Evolutionary conservation across 2,888 invertebrate species (phyloP), one percentile per base, ranked within the genome.

Genomic region (Tenthredo notha): DNA sequence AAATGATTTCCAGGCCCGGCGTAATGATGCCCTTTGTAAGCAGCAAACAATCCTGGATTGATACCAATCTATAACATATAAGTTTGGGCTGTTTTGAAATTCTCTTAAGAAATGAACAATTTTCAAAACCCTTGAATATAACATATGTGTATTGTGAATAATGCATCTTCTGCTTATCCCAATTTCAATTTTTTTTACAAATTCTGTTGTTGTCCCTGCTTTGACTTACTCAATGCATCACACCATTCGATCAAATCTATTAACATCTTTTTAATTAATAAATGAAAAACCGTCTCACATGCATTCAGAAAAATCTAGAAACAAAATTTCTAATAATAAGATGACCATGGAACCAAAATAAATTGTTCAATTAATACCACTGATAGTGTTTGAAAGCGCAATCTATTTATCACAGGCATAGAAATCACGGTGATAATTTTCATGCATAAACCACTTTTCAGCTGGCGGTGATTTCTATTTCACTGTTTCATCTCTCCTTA

Each of bases 1-100:
- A 99, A 99, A 95, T 99, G 99, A 95, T 99, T 99, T 74, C 99
- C 99, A 74, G 99, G 99, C 83, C 99, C 99, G 84, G 99, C 99
- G 95, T 99, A 99, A 94, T 99, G 99, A 94, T 99, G 99, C 2
- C 99, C 99, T 94, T 98, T 98, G 94, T 98, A 98, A 88, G 99
- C 99, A 88, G 99, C 99, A 94, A 98, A 98, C 91, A 99, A 95
- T 2, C 99, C 99, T 15, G 99, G 99, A 95, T 99, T 99, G 91
- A 99, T 99, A 89, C 99, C 99, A 94, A 99, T 98, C 99, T 99
- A 95, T 85, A 94, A 93, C 88, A 86, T 89, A 86, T 88, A 87
- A 82, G 43, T 74, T n/a, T 75, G 58, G 21, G 29, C 58, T 80
- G 80, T 37, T 18, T 80, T 80, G 61, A 80, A 80, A 61, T 80